Base-by-base conservation (phyloP, 2,113 vertebrate genomes). In the Atherinomorus stipes region DNA sequence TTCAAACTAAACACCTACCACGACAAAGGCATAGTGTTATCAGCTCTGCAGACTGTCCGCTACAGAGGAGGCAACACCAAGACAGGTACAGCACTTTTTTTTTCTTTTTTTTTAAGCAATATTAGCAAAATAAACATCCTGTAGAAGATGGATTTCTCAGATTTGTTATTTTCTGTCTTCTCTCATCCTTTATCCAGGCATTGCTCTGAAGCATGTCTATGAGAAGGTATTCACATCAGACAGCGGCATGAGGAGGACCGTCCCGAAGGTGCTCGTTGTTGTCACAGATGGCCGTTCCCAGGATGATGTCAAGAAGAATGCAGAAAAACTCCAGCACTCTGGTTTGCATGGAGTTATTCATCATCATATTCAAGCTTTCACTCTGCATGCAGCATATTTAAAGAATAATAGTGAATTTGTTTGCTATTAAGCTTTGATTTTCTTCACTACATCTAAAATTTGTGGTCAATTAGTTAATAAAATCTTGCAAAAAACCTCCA, bases 11-110 rank as follows among this genome's bases (percentile, higher is more conserved):
- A 98, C 88, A 97, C 96, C 0, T 99, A 97, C 90, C 95, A 96
- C 0, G 94, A 98, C 86, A 99, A 99, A 71, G 95, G 96, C 61
- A 88, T 90, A 31, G 96, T 95, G 7, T 56, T 99, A 11, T 95
- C 97, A 57, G 97, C 98, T 52, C 91, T 99, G 83, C 94, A 97
- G 88, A 94, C 94, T 53, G 93, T 99, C 85, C 95, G 92, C 45
- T 99, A 98, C 91, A 95, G 95, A 93, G 98, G 98, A 91, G 98
- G 98, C 92, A 99, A 99, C 92, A 99, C 98, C 62, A 97, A 95
- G 86, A 99, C 97, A 90, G 98, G 98, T 99, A 94, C 5, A 3
- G 4, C 5, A 3, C 8, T 12, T n/a, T n/a, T n/a, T n/a, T n/a
- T n/a, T n/a, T n/a, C n/a, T n/a, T n/a, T n/a, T n/a, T n/a, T n/a